phyloP scores from a whole-genome alignment of 1,140 invertebrate genomes.

The Nixonia krombeini region DNA sequence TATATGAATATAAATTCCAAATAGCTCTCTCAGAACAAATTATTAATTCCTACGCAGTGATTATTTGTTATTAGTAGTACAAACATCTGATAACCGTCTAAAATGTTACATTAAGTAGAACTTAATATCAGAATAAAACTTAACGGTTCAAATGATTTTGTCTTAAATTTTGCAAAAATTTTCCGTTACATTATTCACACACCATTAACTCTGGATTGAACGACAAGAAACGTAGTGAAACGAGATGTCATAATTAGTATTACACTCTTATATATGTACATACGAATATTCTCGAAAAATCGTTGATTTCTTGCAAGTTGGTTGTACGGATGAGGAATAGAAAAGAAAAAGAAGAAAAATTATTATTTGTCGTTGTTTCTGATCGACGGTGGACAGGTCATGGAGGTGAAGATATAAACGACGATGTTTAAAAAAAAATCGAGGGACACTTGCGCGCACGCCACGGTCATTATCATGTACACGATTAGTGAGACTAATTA shows the following conservation, averaged over 20 bases:
- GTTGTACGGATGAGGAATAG: conserved; percentile 5
- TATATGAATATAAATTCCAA: no score
- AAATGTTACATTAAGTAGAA: no score
- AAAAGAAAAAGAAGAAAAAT: conserved; percentile 7
- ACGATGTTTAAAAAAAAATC: background rate
- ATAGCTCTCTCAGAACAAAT: no score
- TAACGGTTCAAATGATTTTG: no score
- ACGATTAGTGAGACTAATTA: background rate
- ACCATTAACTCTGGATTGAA: no score
- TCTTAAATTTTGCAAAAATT: no score
- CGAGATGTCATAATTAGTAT: conserved; percentile 14
- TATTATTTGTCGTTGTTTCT: conserved; percentile 18
- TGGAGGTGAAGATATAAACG: conserved; percentile 6
- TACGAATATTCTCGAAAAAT: conserved; percentile 24
- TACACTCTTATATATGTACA: conserved; percentile 9
- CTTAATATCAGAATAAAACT: no score
- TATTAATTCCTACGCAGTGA: no score
- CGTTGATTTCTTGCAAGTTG: conserved; percentile 1
- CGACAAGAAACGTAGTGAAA: no score
- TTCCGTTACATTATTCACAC: no score
- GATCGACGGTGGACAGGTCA: conserved; percentile 22
- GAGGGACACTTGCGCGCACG: background rate
- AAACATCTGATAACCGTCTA: no score
- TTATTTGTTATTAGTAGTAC: no score
- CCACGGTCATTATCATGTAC: background rate